phyloP scores from a whole-genome alignment of 2,113 vertebrate species.

The Nothobranchius furzeri region DNA sequence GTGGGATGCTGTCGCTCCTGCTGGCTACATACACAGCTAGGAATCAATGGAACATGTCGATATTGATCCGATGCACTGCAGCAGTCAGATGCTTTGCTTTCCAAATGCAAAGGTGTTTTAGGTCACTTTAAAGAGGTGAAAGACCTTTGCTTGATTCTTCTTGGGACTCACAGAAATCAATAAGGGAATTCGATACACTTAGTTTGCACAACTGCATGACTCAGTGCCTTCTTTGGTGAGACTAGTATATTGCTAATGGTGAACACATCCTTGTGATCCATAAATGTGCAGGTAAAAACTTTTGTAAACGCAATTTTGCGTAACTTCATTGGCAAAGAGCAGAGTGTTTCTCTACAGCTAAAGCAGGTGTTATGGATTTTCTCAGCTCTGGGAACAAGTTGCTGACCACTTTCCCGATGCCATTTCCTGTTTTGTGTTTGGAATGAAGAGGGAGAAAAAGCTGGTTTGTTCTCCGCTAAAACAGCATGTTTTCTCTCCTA shows the following conservation, averaged over 20 bases:
- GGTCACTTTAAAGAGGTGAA: conserved; percentile 50
- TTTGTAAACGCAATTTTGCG: conserved; percentile 23
- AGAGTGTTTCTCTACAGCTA: conserved; percentile 42
- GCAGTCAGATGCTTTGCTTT: conserved; percentile 59
- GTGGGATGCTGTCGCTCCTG: conserved; percentile 15
- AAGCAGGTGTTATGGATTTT: conserved; percentile 71
- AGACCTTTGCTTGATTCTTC: conserved; percentile 50
- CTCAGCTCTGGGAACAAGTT: conserved; percentile 71
- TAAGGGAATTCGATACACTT: conserved; percentile 41
- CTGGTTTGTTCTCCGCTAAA: conserved; percentile 57
- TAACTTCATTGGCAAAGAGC: conserved; percentile 15
- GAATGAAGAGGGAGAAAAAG: conserved; percentile 48
- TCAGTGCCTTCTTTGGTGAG: conserved; percentile 7
- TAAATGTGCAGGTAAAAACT: conserved; percentile 29
- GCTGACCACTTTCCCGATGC: conserved; percentile 73
- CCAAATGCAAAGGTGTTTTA: conserved; percentile 66
- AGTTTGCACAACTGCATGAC: conserved; percentile 14
- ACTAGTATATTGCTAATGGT: neutral
- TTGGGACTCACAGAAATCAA: conserved; percentile 48
- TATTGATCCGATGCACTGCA: conserved; percentile 60
- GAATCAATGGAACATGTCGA: conserved; percentile 69
- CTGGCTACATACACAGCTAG: conserved; percentile 31
- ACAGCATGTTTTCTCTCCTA: conserved; percentile 75
- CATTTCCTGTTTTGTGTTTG: conserved; percentile 77
- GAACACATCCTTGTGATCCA: neutral